These are phyloP conservation scores for Protula sp. DNA, from an alignment of 2,888 invertebrate species.

Conservation along the genomic window DNA sequence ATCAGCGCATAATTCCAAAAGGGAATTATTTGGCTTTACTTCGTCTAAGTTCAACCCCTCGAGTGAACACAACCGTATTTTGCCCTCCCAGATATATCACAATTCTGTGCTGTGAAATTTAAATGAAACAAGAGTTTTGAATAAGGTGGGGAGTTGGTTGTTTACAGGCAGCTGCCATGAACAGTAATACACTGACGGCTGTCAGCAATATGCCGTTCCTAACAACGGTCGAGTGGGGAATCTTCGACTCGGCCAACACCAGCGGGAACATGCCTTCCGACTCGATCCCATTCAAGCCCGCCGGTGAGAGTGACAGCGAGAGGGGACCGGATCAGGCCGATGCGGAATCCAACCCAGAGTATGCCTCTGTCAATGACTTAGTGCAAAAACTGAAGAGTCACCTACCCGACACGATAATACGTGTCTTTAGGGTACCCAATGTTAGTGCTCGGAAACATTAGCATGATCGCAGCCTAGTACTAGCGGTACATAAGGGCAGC, in stretches of 20 bases:
- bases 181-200: not conserved
- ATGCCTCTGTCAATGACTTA: not conserved
- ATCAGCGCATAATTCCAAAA: no score
- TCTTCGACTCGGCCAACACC: not conserved
- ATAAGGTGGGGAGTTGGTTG: not conserved
- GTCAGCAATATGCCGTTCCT: not conserved
- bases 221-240: not conserved
- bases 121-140: not conserved
- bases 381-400: not conserved
- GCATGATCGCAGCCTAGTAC: no score
- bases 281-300: not conserved
- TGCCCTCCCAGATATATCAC: no score
- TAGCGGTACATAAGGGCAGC: no score
- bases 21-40: no score
- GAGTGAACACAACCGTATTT: no score
- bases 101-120: no score
- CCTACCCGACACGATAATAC: not conserved
- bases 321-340: not conserved
- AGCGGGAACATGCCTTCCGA: not conserved
- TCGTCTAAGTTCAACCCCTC: no score
- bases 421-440: not conserved
- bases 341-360: not conserved
- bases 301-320: not conserved
- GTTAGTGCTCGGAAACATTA: no score
- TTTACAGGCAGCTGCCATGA: not conserved